A percentile compares a stretch with the other conserved stretches of the same genome.
phyloP scores from a whole-genome alignment of 2,113 vertebrate genomes.

The Apus apus region DNA sequence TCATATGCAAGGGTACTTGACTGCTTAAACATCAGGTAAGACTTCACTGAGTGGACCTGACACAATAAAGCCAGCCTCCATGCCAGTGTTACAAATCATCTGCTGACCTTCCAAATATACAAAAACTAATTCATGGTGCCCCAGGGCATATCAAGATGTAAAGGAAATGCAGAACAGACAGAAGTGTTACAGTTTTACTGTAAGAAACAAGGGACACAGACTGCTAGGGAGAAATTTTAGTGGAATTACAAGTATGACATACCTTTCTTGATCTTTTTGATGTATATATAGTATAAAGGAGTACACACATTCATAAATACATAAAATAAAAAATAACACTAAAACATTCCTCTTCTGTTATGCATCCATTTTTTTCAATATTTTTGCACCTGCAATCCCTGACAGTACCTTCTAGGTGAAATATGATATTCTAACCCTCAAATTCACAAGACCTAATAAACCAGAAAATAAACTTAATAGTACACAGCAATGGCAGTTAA shows the following conservation, averaged over 20 bases:
- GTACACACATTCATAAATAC: not conserved
- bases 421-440: not conserved
- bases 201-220: not conserved
- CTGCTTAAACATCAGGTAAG: not conserved
- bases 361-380: not conserved
- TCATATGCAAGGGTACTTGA: not conserved
- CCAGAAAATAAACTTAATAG: not conserved
- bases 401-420: not conserved
- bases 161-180: not conserved
- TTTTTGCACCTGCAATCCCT: not conserved
- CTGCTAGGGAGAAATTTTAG: not conserved
- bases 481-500: not conserved
- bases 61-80: not conserved
- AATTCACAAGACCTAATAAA: not conserved
- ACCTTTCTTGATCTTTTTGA: not conserved
- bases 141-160: not conserved
- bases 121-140: not conserved
- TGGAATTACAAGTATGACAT: not conserved
- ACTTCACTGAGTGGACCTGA: not conserved
- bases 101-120: not conserved
- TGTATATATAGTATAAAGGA: not conserved
- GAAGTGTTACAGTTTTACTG: not conserved
- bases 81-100: not conserved
- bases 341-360: not conserved
- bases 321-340: not conserved